A percentile compares a stretch with the other conserved stretches of the same genome.
Evolutionary conservation across 2,888 invertebrate species (phyloP).

Genomic region (Tiphia femorata): DNA sequence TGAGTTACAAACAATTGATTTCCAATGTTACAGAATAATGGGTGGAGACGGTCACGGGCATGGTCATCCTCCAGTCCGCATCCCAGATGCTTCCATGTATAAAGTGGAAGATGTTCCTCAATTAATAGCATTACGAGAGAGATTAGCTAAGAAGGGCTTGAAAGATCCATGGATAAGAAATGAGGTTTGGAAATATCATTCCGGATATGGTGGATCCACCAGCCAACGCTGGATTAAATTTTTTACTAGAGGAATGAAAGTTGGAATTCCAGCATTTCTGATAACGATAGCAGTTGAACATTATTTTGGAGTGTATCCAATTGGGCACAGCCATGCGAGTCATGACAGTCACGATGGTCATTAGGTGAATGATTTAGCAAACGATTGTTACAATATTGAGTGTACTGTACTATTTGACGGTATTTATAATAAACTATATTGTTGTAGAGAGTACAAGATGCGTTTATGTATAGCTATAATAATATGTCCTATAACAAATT

Average conservation of each 20-base stretch:
- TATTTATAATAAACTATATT: constrained; percentile 12
- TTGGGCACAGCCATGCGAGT: constrained; percentile 70
- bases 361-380: no score
- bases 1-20: no score
- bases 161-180: constrained; percentile 92
- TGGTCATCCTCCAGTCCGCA: no score
- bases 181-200: constrained; percentile 85
- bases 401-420: no score
- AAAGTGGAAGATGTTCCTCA: constrained; percentile 79
- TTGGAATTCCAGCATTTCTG: constrained; percentile 73
- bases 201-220: constrained; percentile 73
- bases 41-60: no score
- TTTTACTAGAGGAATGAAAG: constrained; percentile 76
- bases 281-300: constrained; percentile 72
- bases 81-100: no score
- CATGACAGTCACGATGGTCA: no score
- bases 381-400: no score
- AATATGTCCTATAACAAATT: not conserved
- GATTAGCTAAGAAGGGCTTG: constrained; percentile 79
- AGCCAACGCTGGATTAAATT: constrained; percentile 66
- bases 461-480: no score
- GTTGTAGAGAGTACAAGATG: constrained; percentile 21
- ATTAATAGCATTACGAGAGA: constrained; percentile 75
- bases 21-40: no score
- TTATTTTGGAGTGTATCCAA: constrained; percentile 64